Evolutionary conservation across 2,113 vertebrate genomes (phyloP).

Genomic region (Macaca nemestrina): DNA sequence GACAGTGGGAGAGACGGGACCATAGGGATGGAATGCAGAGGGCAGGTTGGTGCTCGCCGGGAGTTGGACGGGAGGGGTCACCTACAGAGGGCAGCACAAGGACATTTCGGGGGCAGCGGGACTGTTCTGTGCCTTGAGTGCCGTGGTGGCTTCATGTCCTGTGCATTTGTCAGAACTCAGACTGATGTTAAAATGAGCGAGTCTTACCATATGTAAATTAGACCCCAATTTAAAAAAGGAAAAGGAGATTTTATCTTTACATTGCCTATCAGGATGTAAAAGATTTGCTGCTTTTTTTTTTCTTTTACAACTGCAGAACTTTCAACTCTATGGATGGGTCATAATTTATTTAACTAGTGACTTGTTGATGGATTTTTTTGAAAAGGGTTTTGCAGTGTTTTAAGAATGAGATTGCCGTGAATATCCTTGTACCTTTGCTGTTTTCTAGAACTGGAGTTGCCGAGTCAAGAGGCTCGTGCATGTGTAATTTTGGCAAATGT

Average conservation of each 20-base stretch:
- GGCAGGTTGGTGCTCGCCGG: too few relatives aligned
- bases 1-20: neutral
- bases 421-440: rapidly evolving
- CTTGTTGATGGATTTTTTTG: neutral
- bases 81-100: neutral
- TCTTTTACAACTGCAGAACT: neutral
- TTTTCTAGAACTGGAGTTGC: neutral
- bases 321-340: rapidly evolving
- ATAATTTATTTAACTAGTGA: rapidly evolving
- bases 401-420: rapidly evolving
- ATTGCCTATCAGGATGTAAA: rapidly evolving
- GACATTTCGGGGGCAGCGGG: neutral
- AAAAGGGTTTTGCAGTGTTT: neutral
- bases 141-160: rapidly evolving
- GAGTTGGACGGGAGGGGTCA: too few relatives aligned
- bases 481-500: neutral
- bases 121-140: neutral
- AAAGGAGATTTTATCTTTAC: rapidly evolving
- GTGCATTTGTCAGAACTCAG: rapidly evolving
- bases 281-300: neutral
- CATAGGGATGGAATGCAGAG: neutral
- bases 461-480: rapidly evolving
- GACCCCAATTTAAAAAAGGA: rapidly evolving
- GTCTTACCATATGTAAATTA: rapidly evolving
- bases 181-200: rapidly evolving